A percentile compares a stretch with the other conserved stretches of the same genome.
Conservation (phyloP, 2,888 invertebrate species). For the Lasioglossum lativentre region DNA sequence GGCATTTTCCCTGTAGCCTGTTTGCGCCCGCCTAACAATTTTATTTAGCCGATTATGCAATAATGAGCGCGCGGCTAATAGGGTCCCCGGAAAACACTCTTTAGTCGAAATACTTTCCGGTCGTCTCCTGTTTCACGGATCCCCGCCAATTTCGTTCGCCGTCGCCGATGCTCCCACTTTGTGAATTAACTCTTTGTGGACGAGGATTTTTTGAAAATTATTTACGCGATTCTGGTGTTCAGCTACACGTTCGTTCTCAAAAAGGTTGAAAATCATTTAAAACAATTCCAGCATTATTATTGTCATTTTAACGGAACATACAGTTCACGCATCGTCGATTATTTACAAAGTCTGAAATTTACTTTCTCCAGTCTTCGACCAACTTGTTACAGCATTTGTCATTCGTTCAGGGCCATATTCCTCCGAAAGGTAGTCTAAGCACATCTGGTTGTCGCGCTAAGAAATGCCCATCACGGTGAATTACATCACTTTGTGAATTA, state of each 20-base stretch:
- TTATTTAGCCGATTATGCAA: slow-evolving; percentile 20
- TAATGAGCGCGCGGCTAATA: not conserved
- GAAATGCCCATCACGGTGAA: slow-evolving; percentile 9
- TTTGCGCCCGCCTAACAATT: slow-evolving; percentile 19
- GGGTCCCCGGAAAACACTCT: not conserved
- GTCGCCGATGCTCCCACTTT: not conserved
- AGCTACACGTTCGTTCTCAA: too few relatives aligned
- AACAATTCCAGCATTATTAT: not conserved
- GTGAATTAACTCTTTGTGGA: not conserved
- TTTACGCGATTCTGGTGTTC: too few relatives aligned
- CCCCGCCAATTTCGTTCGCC: not conserved
- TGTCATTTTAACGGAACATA: not conserved
- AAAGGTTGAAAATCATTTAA: not conserved
- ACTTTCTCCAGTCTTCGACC: not conserved
- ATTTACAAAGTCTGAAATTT: too few relatives aligned
- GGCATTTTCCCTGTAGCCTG: slow-evolving; percentile 15
- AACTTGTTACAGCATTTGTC: not conserved
- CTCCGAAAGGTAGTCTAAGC: not conserved
- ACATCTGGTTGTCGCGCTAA: not conserved
- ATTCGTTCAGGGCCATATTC: not conserved
- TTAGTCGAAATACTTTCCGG: not conserved
- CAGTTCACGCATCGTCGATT: too few relatives aligned
- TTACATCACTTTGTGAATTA: not conserved
- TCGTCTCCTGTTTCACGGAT: not conserved
- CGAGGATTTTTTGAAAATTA: not conserved